Conservation (phyloP, 1,140 invertebrate genomes). For the Ips typographus region DNA sequence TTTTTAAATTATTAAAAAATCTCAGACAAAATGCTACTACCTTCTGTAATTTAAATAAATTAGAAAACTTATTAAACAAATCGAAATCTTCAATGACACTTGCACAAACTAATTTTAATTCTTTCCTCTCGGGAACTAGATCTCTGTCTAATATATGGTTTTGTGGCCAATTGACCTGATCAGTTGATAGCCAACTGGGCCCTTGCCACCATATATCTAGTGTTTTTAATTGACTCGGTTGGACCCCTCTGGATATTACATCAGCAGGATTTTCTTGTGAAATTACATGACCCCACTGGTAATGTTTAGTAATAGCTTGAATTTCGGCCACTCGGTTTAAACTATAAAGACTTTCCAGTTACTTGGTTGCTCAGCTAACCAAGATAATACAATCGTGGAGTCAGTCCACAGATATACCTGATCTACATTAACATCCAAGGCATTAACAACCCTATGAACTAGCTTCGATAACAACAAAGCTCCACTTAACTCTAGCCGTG, state of each 20-base stretch:
- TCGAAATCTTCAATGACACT: too few species aligned
- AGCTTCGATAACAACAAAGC: slow-evolving; percentile 42
- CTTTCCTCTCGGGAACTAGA: too few species aligned
- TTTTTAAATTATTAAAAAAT: too few species aligned
- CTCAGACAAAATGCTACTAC: too few species aligned
- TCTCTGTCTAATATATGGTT: background rate
- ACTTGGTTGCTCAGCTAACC: slow-evolving; percentile 21
- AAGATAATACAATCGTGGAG: slow-evolving; percentile 37
- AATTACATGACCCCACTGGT: slow-evolving; percentile 49
- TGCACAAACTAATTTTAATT: too few species aligned
- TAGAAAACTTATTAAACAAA: too few species aligned
- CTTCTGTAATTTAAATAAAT: too few species aligned
- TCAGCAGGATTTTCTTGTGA: too few species aligned
- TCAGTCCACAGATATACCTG: slow-evolving; percentile 34
- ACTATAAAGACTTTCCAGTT: too few species aligned
- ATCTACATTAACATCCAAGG: slow-evolving; percentile 40
- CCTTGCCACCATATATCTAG: too few species aligned
- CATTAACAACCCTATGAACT: slow-evolving; percentile 22
- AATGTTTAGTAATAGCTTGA: slow-evolving; percentile 35
- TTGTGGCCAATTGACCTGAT: slow-evolving; percentile 10
- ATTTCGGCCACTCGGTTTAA: too few species aligned
- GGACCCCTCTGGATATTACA: slow-evolving; percentile 43
- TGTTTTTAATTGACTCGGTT: too few species aligned
- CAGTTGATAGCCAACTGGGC: slow-evolving; percentile 7
- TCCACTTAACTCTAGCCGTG: slow-evolving; percentile 40